Conservation (phyloP, 2,113 vertebrate species). For the Paramisgurnus dabryanus region DNA sequence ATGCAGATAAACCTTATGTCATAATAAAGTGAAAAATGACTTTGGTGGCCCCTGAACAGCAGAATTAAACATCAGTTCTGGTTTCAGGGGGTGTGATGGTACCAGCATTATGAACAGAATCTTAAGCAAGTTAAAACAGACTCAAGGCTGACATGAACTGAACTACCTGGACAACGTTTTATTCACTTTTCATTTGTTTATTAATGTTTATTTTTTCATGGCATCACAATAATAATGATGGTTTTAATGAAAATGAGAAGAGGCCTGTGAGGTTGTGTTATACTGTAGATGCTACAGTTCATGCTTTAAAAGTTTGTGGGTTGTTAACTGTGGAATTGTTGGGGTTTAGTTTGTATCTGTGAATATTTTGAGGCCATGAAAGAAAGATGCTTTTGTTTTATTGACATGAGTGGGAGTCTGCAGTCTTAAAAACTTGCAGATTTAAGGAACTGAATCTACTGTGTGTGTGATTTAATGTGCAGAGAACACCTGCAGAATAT, state of each 20-base stretch:
- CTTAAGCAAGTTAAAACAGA: background rate
- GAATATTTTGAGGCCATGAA: background rate
- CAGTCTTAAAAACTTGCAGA: background rate
- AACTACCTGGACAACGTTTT: constrained; percentile 3
- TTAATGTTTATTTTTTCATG: constrained; percentile 4
- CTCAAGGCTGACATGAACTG: background rate
- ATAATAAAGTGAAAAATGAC: constrained; percentile 3
- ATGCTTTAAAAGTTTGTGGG: background rate
- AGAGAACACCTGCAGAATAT: constrained; percentile 30
- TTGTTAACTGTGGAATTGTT: background rate
- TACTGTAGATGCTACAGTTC: background rate
- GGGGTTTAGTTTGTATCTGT: background rate
- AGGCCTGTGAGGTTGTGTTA: background rate
- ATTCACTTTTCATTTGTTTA: constrained; percentile 12
- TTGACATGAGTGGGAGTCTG: background rate
- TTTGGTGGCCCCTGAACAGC: background rate
- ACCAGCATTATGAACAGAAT: background rate
- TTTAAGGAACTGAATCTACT: background rate
- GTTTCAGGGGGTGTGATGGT: background rate
- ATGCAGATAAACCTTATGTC: background rate
- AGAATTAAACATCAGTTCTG: constrained; percentile 16
- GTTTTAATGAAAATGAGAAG: background rate
- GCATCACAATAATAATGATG: constrained; percentile 1
- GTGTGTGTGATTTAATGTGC: background rate
- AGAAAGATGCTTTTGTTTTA: background rate